Base-by-base conservation (phyloP, 2,113 vertebrate species). In the Leucosticte australis region DNA sequence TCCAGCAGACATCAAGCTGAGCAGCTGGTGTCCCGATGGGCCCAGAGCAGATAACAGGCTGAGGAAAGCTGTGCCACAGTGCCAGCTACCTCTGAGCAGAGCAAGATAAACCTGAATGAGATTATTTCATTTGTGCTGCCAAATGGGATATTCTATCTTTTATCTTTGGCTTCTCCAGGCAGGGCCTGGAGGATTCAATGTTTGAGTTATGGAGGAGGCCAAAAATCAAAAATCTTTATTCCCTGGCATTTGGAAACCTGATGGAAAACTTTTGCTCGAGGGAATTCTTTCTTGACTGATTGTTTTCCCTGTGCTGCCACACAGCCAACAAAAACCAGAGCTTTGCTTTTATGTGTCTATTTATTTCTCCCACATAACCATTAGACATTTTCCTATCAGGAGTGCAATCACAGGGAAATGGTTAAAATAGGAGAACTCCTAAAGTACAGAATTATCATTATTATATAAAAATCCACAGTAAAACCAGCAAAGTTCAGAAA, bases 71-170 rank as follows among this genome's bases (percentile, higher is more conserved):
- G 78, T 87, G 92, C 94, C 87, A 87, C 78, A 52, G 75, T 27
- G 52, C 60, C 90, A 75, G 52, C 86, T 90, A 95, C 84, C 86
- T 8, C 90, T 18, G 46, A 86, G 64, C 89, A 82, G 62, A 91
- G 94, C 74, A 56, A 92, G 95, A 96, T 90, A 97, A 94, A 96
- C 94, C 21, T 84, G 76, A 94, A 83, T 50, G 77, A 94, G 97
- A 94, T 96, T 47, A 94, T 92, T 96, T 81, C 85, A 82, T 94
- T 88, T 60, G 86, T 37, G 19, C 79, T 86, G 84, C 93, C 92
- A 95, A 83, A 83, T 79, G 79, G 81, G 90, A 92, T 94, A 31
- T 22, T 93, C 93, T 73, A 87, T 92, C 92, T 96, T 94, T 89
- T 90, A 95, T 94, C 96, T 95, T 56, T 50, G 67, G 41, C 68